Evolutionary conservation across 2,888 invertebrate genomes (phyloP), one percentile per base, ranked within the genome.

Genomic region (Pseudanteris insignis): DNA sequence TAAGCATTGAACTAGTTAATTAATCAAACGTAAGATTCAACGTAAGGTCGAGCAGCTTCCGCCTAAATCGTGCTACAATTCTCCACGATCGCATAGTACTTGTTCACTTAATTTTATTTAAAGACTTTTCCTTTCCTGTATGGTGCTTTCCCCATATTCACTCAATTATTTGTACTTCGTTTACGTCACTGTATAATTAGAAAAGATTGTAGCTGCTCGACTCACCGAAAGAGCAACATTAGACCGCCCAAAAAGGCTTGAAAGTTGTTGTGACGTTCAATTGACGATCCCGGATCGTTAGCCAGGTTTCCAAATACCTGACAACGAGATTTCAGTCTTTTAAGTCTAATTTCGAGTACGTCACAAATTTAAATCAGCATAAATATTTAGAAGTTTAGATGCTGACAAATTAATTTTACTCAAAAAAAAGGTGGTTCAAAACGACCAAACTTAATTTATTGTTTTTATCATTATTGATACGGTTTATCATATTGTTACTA

Each of bases 181-280:
- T n/a, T n/a, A n/a, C n/a, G n/a, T n/a, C n/a, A n/a, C n/a, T n/a
- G n/a, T n/a, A n/a, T n/a, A n/a, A n/a, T n/a, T n/a, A n/a, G n/a
- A n/a, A n/a, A n/a, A n/a, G n/a, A n/a, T n/a, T n/a, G n/a, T 66
- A 73, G 76, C 74, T 78, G 77, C 77, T 74, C 74, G 75, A 83
- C 89, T 90, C 89, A 90, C 93, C 94, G 90, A 86, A 94, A 94
- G 78, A 94, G 89, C 79, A 95, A 88, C 86, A 94, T 89, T 81
- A 95, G 87, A 81, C 91, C 90, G 83, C 90, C 89, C 84, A 91
- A 89, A 86, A 94, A 95, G 80, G 90, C 89, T 84, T 92, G 89
- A 87, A 95, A 94, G 88, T 95, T 94, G 88, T 94, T 95, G 87
- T 95, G 94, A 78, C 93, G 87, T 85, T 91, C 93, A 83, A 95